These are phyloP conservation scores for Protodeltote pygarga DNA, from an alignment of 2,888 invertebrate genomes.

Conservation along the genomic window DNA sequence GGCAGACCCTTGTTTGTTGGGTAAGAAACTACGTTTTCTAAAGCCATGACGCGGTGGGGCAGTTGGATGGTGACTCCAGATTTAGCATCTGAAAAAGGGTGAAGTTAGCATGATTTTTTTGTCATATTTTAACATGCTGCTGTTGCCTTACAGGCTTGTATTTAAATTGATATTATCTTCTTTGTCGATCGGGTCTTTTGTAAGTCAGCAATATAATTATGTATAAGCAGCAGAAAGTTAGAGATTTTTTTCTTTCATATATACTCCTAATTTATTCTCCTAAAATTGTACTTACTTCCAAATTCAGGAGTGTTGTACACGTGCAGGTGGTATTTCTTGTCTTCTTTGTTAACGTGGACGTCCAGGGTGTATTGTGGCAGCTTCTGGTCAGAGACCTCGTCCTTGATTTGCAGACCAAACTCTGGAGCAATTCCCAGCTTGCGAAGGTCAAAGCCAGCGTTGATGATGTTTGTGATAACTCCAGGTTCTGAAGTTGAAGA, in stretches of 20 bases:
- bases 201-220: too few species aligned
- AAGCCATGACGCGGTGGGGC: conserved; percentile 89
- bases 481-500: conserved; percentile 72
- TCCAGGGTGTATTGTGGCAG: conserved; percentile 90
- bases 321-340: conserved; percentile 90
- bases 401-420: conserved; percentile 90
- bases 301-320: conserved; percentile 88
- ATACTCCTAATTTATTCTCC: too few species aligned
- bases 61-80: conserved; percentile 88
- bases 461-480: conserved; percentile 87
- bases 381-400: conserved; percentile 86
- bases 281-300: conserved; percentile 79
- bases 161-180: too few species aligned
- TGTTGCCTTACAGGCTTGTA: too few species aligned
- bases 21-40: conserved; percentile 86
- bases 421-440: conserved; percentile 92
- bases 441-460: conserved; percentile 90
- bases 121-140: not conserved
- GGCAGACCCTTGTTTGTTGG: conserved; percentile 77
- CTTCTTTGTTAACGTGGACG: conserved; percentile 90
- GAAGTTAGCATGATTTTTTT: not conserved
- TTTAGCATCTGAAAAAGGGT: conserved; percentile 62
- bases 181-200: too few species aligned
- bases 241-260: too few species aligned
- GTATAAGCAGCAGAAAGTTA: too few species aligned